Conservation (phyloP, 2,797 vertebrate genomes). For the Acropternis orthonyx region DNA sequence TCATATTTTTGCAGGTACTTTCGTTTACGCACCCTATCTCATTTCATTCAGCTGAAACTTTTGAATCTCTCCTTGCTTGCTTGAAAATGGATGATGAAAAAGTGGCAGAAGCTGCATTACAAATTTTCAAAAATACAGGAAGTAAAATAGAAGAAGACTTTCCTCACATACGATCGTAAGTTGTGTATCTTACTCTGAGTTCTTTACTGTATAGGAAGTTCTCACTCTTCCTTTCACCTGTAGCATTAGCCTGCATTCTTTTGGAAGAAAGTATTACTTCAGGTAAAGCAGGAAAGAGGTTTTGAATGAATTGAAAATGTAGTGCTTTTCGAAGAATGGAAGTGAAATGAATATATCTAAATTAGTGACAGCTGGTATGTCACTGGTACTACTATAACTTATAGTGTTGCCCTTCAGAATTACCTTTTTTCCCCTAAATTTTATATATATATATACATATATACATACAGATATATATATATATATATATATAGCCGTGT, state of each 20-base stretch:
- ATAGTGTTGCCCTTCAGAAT: not conserved
- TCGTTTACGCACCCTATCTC: constrained; percentile 98
- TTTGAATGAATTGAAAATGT: not conserved
- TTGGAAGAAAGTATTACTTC: not conserved
- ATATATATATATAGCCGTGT: not conserved
- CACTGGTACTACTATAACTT: not conserved
- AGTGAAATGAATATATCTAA: not conserved
- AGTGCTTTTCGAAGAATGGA: not conserved
- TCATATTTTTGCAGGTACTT: constrained; percentile 84
- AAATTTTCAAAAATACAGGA: constrained; percentile 98
- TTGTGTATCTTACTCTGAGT: constrained; percentile 3
- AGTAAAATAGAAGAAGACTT: constrained; percentile 97
- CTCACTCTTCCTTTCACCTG: not conserved
- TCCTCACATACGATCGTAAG: constrained; percentile 96
- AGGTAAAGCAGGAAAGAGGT: not conserved
- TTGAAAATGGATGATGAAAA: constrained; percentile 99
- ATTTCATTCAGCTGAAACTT: constrained; percentile 99
- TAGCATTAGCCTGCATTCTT: not conserved
- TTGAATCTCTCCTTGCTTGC: constrained; percentile 95
- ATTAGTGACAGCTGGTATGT: not conserved
- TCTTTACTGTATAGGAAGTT: not conserved
- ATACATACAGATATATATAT: not conserved
- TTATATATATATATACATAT: not conserved
- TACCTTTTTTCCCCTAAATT: not conserved
- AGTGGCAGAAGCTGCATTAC: constrained; percentile 95